These are phyloP conservation scores for Mystacornis crossleyi DNA, from an alignment of 2,113 vertebrate genomes.

Conservation along the genomic window DNA sequence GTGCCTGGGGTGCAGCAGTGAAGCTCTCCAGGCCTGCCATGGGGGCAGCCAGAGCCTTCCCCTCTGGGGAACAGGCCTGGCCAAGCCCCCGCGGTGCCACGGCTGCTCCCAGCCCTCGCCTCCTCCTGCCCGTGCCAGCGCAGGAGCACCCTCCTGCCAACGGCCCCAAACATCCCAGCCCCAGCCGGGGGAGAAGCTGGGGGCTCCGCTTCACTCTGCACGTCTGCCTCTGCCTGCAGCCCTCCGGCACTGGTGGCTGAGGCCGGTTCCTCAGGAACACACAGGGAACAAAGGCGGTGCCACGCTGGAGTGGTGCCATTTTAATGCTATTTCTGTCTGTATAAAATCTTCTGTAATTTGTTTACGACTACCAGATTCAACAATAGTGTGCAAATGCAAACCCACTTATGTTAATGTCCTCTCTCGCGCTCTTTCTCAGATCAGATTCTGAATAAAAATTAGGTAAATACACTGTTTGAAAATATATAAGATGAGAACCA, in stretches of 20 bases:
- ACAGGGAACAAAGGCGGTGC: background rate
- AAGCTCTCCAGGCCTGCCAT: background rate
- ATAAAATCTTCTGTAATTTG: constrained; percentile 78
- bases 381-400: constrained; percentile 78
- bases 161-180: background rate
- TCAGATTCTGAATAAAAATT: constrained; percentile 83
- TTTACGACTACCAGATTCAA: constrained; percentile 77
- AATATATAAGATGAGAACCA: constrained; percentile 81
- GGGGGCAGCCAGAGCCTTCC: background rate
- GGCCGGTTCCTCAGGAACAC: constrained; percentile 39
- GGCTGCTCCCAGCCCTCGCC: background rate
- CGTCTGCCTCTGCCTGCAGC: background rate
- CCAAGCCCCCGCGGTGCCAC: rapidly evolving
- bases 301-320: background rate
- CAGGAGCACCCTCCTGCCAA: background rate
- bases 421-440: constrained; percentile 63
- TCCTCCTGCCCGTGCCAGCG: background rate
- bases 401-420: constrained; percentile 78
- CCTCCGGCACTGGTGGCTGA: background rate
- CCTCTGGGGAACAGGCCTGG: background rate
- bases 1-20: background rate
- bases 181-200: background rate
- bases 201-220: background rate
- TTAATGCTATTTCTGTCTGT: constrained; percentile 73
- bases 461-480: constrained; percentile 82